Conservation (phyloP, 2,797 vertebrate genomes). For the Diceros bicornis region DNA sequence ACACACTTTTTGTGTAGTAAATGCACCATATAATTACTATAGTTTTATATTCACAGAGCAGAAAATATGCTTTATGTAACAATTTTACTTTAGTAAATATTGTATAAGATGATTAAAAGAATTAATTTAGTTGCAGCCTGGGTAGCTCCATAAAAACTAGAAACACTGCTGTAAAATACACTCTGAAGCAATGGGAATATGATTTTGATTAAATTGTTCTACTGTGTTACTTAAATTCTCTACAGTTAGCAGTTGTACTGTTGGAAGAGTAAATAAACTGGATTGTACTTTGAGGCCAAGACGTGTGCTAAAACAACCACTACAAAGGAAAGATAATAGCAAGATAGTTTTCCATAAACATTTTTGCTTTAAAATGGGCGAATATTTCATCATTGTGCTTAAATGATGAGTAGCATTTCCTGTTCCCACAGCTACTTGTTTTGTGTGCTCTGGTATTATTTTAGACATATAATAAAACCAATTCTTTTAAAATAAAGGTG, state of each 20-base stretch:
- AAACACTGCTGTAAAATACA: conserved; percentile 40
- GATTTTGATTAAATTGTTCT: conserved; percentile 52
- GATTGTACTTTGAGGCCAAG: conserved; percentile 40
- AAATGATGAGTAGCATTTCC: not conserved
- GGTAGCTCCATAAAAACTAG: conserved; percentile 64
- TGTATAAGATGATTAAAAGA: conserved; percentile 80
- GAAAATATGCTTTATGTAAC: conserved; percentile 73
- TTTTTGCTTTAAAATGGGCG: conserved; percentile 35
- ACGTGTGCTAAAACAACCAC: not conserved
- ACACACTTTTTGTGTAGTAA: conserved; percentile 67
- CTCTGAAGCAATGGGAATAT: not conserved
- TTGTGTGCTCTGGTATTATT: conserved; percentile 64
- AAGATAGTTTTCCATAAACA: conserved; percentile 12
- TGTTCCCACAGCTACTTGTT: conserved; percentile 54
- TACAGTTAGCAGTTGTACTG: not conserved
- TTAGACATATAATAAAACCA: conserved; percentile 70
- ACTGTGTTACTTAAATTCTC: conserved; percentile 50
- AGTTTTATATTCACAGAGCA: conserved; percentile 73
- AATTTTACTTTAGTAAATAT: conserved; percentile 78
- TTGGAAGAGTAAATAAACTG: conserved; percentile 46
- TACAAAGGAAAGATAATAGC: not conserved
- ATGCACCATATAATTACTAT: conserved; percentile 71
- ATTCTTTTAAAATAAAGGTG: conserved; percentile 77
- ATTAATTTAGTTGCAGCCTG: conserved; percentile 75
- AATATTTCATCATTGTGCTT: conserved; percentile 31